Conservation (phyloP, 2,888 invertebrate species). For the Dorcus hopei region DNA sequence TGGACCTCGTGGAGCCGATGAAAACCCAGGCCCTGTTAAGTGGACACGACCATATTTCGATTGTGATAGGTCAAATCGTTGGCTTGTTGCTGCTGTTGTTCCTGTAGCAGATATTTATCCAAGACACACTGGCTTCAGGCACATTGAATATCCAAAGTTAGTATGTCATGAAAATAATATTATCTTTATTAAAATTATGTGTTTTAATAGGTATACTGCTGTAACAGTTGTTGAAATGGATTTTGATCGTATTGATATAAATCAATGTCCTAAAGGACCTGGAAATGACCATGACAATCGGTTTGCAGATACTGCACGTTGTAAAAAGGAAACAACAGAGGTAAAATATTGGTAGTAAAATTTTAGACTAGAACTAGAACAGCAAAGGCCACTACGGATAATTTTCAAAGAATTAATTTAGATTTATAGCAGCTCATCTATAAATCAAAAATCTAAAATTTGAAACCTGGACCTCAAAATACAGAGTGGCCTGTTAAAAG, state of each 20-base stretch:
- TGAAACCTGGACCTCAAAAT: too few species aligned
- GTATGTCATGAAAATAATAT: constrained; percentile 38
- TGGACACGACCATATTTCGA: constrained; percentile 96
- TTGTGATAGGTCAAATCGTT: constrained; percentile 91
- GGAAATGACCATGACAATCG: constrained; percentile 87
- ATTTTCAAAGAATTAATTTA: too few species aligned
- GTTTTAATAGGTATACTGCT: constrained; percentile 73
- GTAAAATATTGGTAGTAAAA: constrained; percentile 45
- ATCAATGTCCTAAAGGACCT: constrained; percentile 87
- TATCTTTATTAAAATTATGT: neutral
- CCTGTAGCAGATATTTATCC: constrained; percentile 96
- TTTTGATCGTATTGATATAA: constrained; percentile 94
- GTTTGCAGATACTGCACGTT: constrained; percentile 86
- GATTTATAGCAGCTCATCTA: too few species aligned
- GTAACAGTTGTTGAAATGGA: constrained; percentile 93
- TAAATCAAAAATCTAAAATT: too few species aligned
- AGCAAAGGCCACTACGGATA: too few species aligned
- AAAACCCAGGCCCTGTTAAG: constrained; percentile 87
- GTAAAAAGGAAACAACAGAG: constrained; percentile 88
- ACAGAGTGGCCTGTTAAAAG: too few species aligned
- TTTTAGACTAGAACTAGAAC: neutral
- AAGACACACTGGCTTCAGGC: constrained; percentile 86
- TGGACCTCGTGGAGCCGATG: constrained; percentile 88
- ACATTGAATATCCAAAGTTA: constrained; percentile 91
- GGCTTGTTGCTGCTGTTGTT: constrained; percentile 91